Evolutionary conservation across 2,797 vertebrate species (phyloP), one percentile per base, ranked within the genome.

Genomic region (Crax fasciolata): DNA sequence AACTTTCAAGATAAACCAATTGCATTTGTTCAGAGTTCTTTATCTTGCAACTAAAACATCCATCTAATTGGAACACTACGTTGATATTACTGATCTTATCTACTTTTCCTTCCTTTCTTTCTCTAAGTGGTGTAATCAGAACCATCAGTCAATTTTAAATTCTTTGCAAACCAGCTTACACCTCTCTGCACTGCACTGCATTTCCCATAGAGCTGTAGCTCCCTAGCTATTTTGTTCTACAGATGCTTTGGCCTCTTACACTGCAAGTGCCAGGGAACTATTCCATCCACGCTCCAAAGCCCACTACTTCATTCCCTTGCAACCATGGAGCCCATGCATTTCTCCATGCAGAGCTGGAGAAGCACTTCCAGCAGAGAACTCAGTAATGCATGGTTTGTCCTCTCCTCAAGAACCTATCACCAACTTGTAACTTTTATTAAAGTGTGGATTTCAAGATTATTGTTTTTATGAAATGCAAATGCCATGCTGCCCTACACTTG

Each of bases 281-380:
- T 54, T 54, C 28, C 28, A 5, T 0, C 2, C 7, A 2, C 41
- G 27, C 38, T 74, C 38, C 24, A 48, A 44, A 71, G n/a, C 43
- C 38, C 41, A 21, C 15, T 5, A 6, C 24, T 67, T 41, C 7
- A 2, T 61, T 52, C 30, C 13, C 15, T 62, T 0, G 0, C 46
- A 59, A 15, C 13, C 12, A 24, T 19, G 32, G 16, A 24, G n/a
- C 9, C 9, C 4, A n/a, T 16, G 2, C 0, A 0, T 30, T 74
- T 39, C 30, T 24, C 12, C 43, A 10, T 18, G 39, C 14, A 62
- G 39, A 89, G 12, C 48, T 87, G 57, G 16, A 70, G 49, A 83
- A 73, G 20, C 0, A 2, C 16, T 78, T 78, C 16, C 20, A 87
- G 49, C 48, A 65, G 30, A 20, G 18, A 75, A 30, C 8, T 62